Base-by-base conservation (phyloP, 2,888 invertebrate species). In the Macaria notata region DNA sequence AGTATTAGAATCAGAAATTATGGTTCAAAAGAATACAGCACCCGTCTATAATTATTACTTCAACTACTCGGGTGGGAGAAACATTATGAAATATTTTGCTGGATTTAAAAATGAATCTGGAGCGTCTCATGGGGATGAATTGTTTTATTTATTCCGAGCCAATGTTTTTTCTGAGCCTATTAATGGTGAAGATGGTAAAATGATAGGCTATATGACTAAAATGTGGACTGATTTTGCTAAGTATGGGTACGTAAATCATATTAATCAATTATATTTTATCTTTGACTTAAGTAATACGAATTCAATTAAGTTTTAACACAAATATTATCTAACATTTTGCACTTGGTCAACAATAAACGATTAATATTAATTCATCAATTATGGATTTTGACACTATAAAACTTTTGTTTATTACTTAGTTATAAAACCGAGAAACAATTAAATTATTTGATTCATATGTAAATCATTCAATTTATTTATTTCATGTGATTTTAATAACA, bases 221-320 rank as follows among this genome's bases (percentile, higher is more conserved):
- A 66, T 89, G 70, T 90, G 90, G 90, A 85, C 82, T 0, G 83
- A 90, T 64, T 90, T 90, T 62, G 90, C 89, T 3, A 89, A 88
- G 76, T 81, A 81, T 61, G 83, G 88, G 90, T 90, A 68, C 9
- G 75, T 72, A 19, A 19, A 19, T 19, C 19, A 1, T 19, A 19
- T 1, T 2, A 19, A 19, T 19, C 19, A 19, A 1, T 19, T 19
- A 19, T 19, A 19, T 19, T 19, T 19, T 19, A 19, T 19, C 19
- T 19, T 19, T 19, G 2, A 2, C 19, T 19, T 19, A 19, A 19
- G 19, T 19, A 19, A 19, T 19, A 19, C 19, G 1, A 19, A 19
- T 19, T 19, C 1, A 19, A 19, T 19, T 19, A 19, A 19, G n/a
- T n/a, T n/a, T n/a, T n/a, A n/a, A n/a, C n/a, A n/a, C n/a, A n/a